These are phyloP conservation scores for Pachycephala philippinensis DNA, from an alignment of 2,113 vertebrate species.

Conservation along the genomic window DNA sequence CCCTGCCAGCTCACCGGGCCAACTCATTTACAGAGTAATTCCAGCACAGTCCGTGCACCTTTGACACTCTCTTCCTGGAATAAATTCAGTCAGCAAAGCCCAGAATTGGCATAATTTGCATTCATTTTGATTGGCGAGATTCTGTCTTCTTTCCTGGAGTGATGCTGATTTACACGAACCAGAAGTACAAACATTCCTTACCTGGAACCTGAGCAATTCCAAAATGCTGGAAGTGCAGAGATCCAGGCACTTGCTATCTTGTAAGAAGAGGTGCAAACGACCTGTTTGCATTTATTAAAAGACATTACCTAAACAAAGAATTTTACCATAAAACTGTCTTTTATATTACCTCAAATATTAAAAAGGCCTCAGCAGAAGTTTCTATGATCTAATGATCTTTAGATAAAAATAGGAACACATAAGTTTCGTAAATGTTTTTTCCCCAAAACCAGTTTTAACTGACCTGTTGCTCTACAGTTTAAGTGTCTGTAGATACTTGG, in stretches of 20 bases:
- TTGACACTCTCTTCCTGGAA: not conserved
- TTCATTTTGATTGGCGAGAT: not conserved
- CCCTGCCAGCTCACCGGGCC: not conserved
- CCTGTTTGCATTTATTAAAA: not conserved
- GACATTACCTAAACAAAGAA: not conserved
- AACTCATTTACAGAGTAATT: not conserved
- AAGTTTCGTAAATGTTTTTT: not conserved
- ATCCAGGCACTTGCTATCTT: not conserved
- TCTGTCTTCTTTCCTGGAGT: not conserved
- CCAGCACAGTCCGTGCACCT: not conserved
- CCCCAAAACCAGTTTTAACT: not conserved
- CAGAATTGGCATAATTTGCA: not conserved
- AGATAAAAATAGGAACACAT: rapidly evolving
- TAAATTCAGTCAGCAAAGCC: not conserved
- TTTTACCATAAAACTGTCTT: not conserved
- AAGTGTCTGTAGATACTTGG: not conserved
- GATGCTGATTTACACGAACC: not conserved
- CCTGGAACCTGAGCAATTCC: not conserved
- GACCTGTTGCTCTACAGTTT: not conserved
- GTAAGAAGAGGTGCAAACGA: not conserved
- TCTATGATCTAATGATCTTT: not conserved
- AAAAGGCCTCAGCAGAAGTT: not conserved
- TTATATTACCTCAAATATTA: not conserved
- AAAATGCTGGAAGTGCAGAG: not conserved
- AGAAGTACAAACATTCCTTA: not conserved